These are phyloP conservation scores for Drosophila carrolli DNA, from an alignment of 1,140 invertebrate genomes.

Conservation along the genomic window DNA sequence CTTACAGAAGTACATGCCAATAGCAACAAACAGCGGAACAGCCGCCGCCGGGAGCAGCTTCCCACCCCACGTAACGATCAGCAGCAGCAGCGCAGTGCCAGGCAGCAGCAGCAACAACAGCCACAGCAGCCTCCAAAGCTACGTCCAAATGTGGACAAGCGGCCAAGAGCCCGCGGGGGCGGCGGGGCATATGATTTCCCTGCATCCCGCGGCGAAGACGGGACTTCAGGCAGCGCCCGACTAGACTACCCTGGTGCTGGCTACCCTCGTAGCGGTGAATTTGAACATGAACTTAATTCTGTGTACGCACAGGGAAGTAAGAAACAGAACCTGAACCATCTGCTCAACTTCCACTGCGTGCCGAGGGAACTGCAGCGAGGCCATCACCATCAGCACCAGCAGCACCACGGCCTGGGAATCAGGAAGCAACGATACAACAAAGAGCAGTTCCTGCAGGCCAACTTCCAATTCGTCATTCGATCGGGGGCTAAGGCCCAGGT, in stretches of 20 bases:
- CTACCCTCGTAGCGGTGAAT: slow-evolving; percentile 66
- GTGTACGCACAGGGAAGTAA: slow-evolving; percentile 93
- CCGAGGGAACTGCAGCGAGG: slow-evolving; percentile 85
- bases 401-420: slow-evolving; percentile 57
- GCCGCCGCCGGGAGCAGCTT: slow-evolving; percentile 73
- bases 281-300: slow-evolving; percentile 91
- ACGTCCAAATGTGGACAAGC: slow-evolving; percentile 81
- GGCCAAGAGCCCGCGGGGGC: slow-evolving; percentile 64
- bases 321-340: slow-evolving; percentile 96
- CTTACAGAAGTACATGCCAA: slow-evolving; percentile 68
- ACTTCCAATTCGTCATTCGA: slow-evolving; percentile 97
- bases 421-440: slow-evolving; percentile 90
- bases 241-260: slow-evolving; percentile 45
- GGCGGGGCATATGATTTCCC: slow-evolving; percentile 34
- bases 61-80: slow-evolving; percentile 69
- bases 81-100: slow-evolving; percentile 28
- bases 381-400: slow-evolving; percentile 66
- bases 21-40: slow-evolving; percentile 64
- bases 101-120: slow-evolving; percentile 55
- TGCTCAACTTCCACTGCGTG: slow-evolving; percentile 94
- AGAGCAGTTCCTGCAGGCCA: slow-evolving; percentile 96
- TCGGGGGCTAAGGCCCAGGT: slow-evolving; percentile 88
- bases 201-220: slow-evolving; percentile 44
- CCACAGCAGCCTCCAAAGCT: slow-evolving; percentile 60
- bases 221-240: slow-evolving; percentile 69